phyloP scores from a whole-genome alignment of 2,113 vertebrate species.

The Jaculus jaculus region DNA sequence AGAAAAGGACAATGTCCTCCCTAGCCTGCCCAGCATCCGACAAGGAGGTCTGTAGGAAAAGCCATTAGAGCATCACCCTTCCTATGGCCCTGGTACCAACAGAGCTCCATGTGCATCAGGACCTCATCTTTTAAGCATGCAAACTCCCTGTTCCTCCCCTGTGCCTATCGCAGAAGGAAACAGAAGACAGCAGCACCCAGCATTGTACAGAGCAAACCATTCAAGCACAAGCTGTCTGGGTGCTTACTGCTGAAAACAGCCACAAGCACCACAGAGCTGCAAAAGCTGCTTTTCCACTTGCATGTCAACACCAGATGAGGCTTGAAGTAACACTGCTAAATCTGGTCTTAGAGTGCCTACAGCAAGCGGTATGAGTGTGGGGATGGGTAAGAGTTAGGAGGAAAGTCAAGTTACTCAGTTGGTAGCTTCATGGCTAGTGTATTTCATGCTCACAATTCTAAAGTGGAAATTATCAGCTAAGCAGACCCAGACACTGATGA shows the following conservation, averaged over 20 bases:
- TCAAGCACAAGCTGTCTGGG: not conserved
- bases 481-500: not conserved
- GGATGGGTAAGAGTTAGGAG: too few relatives aligned
- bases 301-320: not conserved
- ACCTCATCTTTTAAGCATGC: not conserved
- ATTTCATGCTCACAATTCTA: not conserved
- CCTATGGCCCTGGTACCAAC: not conserved
- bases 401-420: too few relatives aligned
- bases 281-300: not conserved
- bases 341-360: not conserved
- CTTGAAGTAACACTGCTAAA: not conserved
- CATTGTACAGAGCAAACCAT: too few relatives aligned
- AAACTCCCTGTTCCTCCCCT: not conserved
- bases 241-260: too few relatives aligned
- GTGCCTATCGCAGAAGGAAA: too few relatives aligned
- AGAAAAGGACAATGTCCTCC: not conserved
- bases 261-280: too few relatives aligned
- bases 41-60: not conserved
- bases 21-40: not conserved
- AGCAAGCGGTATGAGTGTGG: not conserved
- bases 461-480: not conserved
- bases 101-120: not conserved
- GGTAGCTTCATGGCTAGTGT: too few relatives aligned
- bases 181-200: too few relatives aligned
- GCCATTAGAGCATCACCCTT: fast-evolving